These are phyloP conservation scores for Paracentrotus lividus DNA, from an alignment of 53 echinoderm and acorn worm species.

Conservation along the genomic window DNA sequence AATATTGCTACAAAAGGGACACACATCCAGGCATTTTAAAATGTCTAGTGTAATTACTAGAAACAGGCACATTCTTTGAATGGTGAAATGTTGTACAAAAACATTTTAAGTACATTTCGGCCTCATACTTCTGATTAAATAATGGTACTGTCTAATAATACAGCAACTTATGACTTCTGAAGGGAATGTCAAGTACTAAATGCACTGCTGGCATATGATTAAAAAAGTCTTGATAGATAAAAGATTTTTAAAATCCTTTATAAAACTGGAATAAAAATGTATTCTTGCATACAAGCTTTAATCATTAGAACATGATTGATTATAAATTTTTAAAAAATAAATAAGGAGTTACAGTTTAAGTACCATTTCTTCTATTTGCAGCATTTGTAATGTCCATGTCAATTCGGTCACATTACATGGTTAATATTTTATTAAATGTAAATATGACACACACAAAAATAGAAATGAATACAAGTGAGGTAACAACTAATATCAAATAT, in stretches of 20 bases:
- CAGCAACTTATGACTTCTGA: background rate
- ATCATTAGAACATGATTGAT: background rate
- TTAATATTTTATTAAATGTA: too few relatives aligned
- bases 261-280: background rate
- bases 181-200: background rate
- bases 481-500: too few relatives aligned
- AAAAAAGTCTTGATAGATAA: background rate
- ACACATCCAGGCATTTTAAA: background rate
- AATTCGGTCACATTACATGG: background rate
- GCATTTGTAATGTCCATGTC: background rate
- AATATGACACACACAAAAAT: too few relatives aligned
- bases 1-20: background rate
- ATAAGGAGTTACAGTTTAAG: too few relatives aligned
- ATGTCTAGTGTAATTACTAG: background rate
- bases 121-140: background rate
- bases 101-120: background rate
- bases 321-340: background rate
- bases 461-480: too few relatives aligned
- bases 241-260: background rate
- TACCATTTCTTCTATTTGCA: background rate
- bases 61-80: background rate
- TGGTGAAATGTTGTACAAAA: background rate
- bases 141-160: background rate
- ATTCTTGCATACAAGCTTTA: conserved; percentile 16
- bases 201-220: background rate